A percentile compares a stretch with the other conserved stretches of the same genome.
Conservation (phyloP, 2,888 invertebrate genomes). For the Adineta ricciae region DNA sequence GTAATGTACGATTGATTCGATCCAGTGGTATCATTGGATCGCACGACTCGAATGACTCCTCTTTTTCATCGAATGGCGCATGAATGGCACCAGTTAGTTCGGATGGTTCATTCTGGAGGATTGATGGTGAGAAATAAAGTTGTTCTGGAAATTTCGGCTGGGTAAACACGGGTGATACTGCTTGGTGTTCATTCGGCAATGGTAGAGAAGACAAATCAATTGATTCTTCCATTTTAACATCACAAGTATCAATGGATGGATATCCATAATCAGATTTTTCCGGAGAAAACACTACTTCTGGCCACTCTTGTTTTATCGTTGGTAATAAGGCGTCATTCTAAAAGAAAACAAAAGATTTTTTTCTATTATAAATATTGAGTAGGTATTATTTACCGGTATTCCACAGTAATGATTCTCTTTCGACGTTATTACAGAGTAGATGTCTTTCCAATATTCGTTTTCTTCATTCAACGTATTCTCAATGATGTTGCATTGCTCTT, state of each 20-base stretch:
- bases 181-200: background rate
- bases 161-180: background rate
- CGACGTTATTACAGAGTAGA: background rate
- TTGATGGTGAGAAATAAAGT: background rate
- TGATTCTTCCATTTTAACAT: background rate
- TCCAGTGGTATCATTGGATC: background rate
- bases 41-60: background rate
- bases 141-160: background rate
- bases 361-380: too few relatives aligned
- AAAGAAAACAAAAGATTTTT: background rate
- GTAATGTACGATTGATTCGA: background rate
- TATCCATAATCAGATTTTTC: background rate
- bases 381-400: background rate
- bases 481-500: background rate
- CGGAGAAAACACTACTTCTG: background rate
- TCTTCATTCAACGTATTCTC: background rate
- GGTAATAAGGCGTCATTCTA: background rate
- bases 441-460: background rate
- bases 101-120: background rate
- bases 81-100: background rate
- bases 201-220: background rate
- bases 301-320: background rate
- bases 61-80: background rate
- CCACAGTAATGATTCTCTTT: background rate
- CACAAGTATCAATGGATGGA: background rate